Evolutionary conservation across 1,140 invertebrate genomes (phyloP).

Genomic region (Harlomillsia oculata): DNA sequence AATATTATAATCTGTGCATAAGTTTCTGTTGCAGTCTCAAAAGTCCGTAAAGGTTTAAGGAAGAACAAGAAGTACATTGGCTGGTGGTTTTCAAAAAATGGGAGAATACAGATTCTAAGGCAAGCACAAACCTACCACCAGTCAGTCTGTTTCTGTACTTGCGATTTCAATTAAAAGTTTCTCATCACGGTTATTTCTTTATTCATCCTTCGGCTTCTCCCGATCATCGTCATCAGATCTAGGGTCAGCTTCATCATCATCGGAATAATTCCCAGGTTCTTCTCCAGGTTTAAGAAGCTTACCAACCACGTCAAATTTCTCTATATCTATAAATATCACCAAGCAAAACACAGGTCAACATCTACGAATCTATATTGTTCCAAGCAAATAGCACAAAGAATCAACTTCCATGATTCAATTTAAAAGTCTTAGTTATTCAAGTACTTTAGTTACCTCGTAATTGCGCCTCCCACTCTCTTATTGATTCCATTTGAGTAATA

Average conservation of each 20-base stretch:
- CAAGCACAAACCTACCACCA: too few species aligned
- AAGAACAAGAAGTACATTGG: too few species aligned
- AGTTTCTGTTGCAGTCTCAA: too few species aligned
- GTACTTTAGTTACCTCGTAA: constrained; percentile 63
- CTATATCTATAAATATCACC: constrained; percentile 43
- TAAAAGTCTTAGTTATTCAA: not conserved
- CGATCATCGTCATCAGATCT: not conserved
- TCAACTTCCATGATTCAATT: not conserved
- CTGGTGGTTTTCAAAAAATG: too few species aligned
- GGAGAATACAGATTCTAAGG: too few species aligned
- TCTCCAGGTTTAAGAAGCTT: constrained; percentile 84
- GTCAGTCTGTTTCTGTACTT: too few species aligned
- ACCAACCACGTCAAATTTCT: constrained; percentile 90
- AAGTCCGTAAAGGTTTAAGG: too few species aligned
- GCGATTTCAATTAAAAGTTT: too few species aligned
- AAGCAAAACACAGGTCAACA: not conserved
- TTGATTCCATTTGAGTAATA: constrained; percentile 70
- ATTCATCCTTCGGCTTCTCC: not conserved
- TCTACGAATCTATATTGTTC: too few species aligned
- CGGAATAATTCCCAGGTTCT: constrained; percentile 79
- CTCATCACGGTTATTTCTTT: too few species aligned
- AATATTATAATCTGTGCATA: too few species aligned
- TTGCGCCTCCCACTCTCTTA: constrained; percentile 92
- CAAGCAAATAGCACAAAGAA: too few species aligned
- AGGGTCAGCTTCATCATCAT: constrained; percentile 64